Base-by-base conservation (phyloP, 2,888 invertebrate species). In the Aphelenchoides bicaudatus region DNA sequence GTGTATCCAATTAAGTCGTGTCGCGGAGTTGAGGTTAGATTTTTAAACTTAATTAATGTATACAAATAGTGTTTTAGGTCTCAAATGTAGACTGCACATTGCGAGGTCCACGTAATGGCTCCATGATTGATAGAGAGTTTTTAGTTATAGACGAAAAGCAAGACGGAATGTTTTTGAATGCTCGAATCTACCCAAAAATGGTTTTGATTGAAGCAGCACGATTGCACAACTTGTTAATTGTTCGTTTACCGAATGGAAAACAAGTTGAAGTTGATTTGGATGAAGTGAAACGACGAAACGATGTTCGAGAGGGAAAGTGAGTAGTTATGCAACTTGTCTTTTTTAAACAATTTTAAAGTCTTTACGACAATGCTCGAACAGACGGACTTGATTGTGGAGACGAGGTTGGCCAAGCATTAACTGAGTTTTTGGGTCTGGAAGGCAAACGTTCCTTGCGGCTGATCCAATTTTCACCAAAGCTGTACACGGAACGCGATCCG, bases 311-410 rank as follows among this genome's bases (percentile, higher is more conserved):
- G 16, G 46, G 13, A 16, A 43, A 13, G 46, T 43, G 23, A 10
- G 46, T 16, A 10, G 8, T 10, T 10, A 19, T 19, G 46, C 8
- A 10, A 13, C 16, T 43, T 43, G 46, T n/a, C 8, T 19, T 43
- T 19, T n/a, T 13, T 13, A 34, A 34, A 13, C 37, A 43, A 43
- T 10, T 43, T 10, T 43, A 8, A 43, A 72, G 72, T n/a, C 56
- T 72, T 21, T 68, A 69, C 49, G 56, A 38, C 3, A 61, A 70
- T 23, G 56, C 66, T 16, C 60, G 66, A 10, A 64, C 70, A 4
- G 75, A 75, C 39, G 75, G 75, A 6, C 62, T 67, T 37, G 75
- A 75, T 48, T 75, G 75, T 52, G 75, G 75, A 3, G 68, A 72
- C 16, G 64, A 53, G 10, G 63, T 66, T 1, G 67, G 64, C n/a